These are phyloP conservation scores for Lampropteryx suffumata DNA, from an alignment of 2,888 invertebrate species.

Conservation along the genomic window DNA sequence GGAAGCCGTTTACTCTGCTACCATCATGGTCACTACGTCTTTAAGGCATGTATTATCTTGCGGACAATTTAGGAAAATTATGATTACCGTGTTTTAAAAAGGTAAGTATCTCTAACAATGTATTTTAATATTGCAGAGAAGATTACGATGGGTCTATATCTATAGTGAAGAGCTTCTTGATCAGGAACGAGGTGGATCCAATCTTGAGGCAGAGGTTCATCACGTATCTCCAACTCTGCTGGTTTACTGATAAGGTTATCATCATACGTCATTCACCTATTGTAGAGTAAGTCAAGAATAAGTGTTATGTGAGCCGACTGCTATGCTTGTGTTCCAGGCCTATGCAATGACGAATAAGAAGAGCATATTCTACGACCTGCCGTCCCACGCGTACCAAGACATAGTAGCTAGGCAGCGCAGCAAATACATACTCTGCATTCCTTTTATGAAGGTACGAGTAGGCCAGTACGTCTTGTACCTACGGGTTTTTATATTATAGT, in stretches of 20 bases:
- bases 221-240: constrained; percentile 62
- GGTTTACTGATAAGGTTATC: constrained; percentile 73
- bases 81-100: no score
- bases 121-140: constrained; percentile 45
- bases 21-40: constrained; percentile 67
- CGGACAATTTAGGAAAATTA: no score
- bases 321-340: no score
- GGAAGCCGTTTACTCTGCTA: constrained; percentile 68
- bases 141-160: constrained; percentile 58
- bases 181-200: constrained; percentile 58
- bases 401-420: constrained; percentile 62
- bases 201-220: constrained; percentile 57
- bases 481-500: no score
- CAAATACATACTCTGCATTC: constrained; percentile 61
- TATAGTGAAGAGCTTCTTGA: constrained; percentile 56
- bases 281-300: no score
- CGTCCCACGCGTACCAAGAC: constrained; percentile 65
- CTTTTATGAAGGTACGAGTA: constrained; percentile 69
- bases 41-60: constrained; percentile 44
- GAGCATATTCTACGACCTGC: constrained; percentile 63
- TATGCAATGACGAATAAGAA: constrained; percentile 59
- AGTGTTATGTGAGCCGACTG: no score
- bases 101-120: no score
- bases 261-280: no score
- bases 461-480: no score